Percentiles rank a stretch among this genome's conserved stretches.
These are phyloP conservation scores for Meta bourneti DNA, from an alignment of 2,888 invertebrate species.

Conservation along the genomic window DNA sequence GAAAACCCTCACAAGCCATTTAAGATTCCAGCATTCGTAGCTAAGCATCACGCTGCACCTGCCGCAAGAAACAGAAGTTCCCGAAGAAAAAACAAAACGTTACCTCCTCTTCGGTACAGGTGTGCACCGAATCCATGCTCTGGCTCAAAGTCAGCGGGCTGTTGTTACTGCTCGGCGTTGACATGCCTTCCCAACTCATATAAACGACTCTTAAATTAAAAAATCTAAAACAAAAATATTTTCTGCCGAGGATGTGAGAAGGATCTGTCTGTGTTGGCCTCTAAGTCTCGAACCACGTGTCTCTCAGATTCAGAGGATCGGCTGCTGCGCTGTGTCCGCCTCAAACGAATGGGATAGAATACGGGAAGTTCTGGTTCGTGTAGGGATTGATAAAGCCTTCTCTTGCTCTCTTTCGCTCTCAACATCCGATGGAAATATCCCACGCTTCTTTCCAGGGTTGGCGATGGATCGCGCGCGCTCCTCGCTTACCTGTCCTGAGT, in stretches of 20 bases:
- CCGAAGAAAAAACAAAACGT: background rate
- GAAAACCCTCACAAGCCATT: no score
- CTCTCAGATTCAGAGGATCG: slow-evolving; percentile 29
- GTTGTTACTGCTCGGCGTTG: slow-evolving; percentile 72
- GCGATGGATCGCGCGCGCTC: slow-evolving; percentile 43
- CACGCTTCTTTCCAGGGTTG: slow-evolving; percentile 43
- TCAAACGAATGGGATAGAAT: slow-evolving; percentile 55
- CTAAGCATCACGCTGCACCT: slow-evolving; percentile 29
- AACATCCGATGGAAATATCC: slow-evolving; percentile 54
- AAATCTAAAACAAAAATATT: slow-evolving; percentile 31
- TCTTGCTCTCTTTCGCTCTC: slow-evolving; percentile 50
- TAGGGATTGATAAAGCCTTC: slow-evolving; percentile 71
- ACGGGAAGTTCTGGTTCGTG: slow-evolving; percentile 58
- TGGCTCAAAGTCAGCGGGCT: slow-evolving; percentile 75
- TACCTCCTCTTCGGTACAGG: slow-evolving; percentile 75
- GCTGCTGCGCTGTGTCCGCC: slow-evolving; percentile 59
- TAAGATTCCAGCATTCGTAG: no score
- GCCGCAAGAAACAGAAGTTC: slow-evolving; percentile 4
- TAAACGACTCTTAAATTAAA: slow-evolving; percentile 38
- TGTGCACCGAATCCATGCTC: slow-evolving; percentile 76
- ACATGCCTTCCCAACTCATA: slow-evolving; percentile 75
- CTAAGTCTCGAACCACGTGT: slow-evolving; percentile 63
- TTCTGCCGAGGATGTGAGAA: slow-evolving; percentile 8
- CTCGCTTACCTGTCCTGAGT: slow-evolving; percentile 16
- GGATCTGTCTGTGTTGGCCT: background rate